Evolutionary conservation across 2,113 vertebrate genomes (phyloP), one percentile per base, ranked within the genome.

Genomic region (Drymodes brunneopygia): DNA sequence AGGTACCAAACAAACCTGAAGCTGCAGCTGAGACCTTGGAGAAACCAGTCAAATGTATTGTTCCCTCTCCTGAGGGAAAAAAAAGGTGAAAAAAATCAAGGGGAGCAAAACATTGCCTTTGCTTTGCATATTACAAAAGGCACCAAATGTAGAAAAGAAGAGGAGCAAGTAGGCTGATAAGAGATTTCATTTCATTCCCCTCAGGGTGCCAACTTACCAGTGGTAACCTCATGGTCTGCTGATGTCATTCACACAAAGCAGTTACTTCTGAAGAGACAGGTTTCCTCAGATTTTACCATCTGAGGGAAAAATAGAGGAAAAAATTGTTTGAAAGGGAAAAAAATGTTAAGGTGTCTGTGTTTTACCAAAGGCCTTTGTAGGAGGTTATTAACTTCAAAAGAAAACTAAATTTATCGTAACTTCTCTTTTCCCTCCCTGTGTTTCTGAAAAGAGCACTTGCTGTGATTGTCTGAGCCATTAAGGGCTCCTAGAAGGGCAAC

Each of bases 331-430:
- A 97, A 92, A 97, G 45, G 42, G 40, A 69, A 94, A 97, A 87
- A 81, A 94, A 93, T 72, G 69, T 96, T 96, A 96, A 97, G 94
- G 87, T 95, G 82, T 86, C 96, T 97, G 86, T 97, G 88, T 97
- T 94, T 96, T 97, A 95, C 92, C 86, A 88, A 94, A 97, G 93
- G 88, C 81, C 79, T 97, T 96, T 97, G 94, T 82, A 96, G 95
- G 94, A 97, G 95, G 94, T 95, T 96, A 97, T 96, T 97, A 97
- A 97, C 97, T 97, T 97, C 97, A 97, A 97, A 98, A 85, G 93
- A 88, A 95, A 97, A 95, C 95, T 95, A 94, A 97, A 86, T 94
- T 97, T 96, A 96, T 92, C 91, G 0, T 95, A 93, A 92, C 74
- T 83, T 95, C 92, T 91, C 51, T 73, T 67, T 81, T 70, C 58